These are phyloP conservation scores for Phylloscopus trochiloides DNA, from an alignment of 2,113 vertebrate species.

Conservation along the genomic window DNA sequence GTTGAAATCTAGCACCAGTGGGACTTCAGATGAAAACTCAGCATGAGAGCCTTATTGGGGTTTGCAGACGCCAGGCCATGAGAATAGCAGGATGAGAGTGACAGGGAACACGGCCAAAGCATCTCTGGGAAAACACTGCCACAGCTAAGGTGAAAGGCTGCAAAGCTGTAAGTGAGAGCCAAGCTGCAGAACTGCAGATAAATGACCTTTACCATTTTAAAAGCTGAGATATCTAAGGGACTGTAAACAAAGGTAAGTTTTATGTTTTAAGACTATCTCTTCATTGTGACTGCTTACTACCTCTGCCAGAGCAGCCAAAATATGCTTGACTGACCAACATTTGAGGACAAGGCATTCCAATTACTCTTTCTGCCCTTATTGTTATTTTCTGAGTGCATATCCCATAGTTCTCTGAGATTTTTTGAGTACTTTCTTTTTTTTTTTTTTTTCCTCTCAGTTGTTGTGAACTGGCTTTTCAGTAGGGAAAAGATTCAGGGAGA, in stretches of 20 bases:
- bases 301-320: not conserved
- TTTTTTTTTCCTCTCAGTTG: not conserved
- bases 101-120: accelerated
- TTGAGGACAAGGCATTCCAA: not conserved
- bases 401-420: not conserved
- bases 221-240: not conserved
- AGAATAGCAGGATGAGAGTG: not conserved
- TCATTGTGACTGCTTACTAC: not conserved
- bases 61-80: not conserved
- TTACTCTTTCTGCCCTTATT: not conserved
- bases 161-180: not conserved
- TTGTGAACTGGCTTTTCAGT: not conserved
- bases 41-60: not conserved
- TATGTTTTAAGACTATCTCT: not conserved
- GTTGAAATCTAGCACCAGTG: accelerated
- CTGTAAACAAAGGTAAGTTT: not conserved
- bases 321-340: not conserved
- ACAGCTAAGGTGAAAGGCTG: not conserved
- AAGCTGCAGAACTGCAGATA: not conserved
- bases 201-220: not conserved
- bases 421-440: not conserved
- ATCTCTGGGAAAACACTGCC: not conserved
- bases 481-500: not conserved
- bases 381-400: not conserved
- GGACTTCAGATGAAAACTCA: not conserved